These are phyloP conservation scores for Catonia carolina DNA, from an alignment of 2,888 invertebrate genomes.

Conservation along the genomic window DNA sequence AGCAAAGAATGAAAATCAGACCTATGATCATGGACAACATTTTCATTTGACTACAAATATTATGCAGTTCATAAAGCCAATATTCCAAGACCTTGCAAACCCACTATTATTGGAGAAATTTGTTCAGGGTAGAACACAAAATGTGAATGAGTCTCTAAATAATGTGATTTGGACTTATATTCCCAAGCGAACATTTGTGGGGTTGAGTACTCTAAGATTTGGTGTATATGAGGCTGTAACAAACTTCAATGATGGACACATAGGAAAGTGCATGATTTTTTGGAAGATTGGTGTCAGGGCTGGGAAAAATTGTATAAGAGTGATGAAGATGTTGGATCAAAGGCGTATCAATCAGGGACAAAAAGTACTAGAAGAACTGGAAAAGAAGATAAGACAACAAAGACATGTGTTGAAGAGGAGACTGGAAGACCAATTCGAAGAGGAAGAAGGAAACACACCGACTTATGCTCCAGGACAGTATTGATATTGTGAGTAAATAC, in stretches of 20 bases:
- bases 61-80: constrained; percentile 6
- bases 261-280: neutral
- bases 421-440: constrained; percentile 11
- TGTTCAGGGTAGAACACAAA: constrained; percentile 14
- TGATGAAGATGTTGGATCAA: neutral
- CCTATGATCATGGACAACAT: constrained; percentile 4
- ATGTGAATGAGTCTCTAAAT: constrained; percentile 10
- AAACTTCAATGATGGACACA: constrained; percentile 18
- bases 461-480: neutral
- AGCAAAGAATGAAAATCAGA: neutral
- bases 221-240: constrained; percentile 11
- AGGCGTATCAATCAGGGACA: neutral
- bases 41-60: neutral
- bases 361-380: constrained; percentile 7
- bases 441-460: neutral
- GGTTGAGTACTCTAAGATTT: constrained; percentile 1
- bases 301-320: neutral
- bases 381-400: constrained; percentile 5
- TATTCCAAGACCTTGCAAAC: neutral
- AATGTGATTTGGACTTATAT: constrained; percentile 18
- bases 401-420: constrained; percentile 3
- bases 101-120: constrained; percentile 2
- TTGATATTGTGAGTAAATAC: neutral
- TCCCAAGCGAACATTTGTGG: constrained; percentile 15
- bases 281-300: neutral